Evolutionary conservation across 2,888 invertebrate genomes (phyloP), one percentile per base, ranked within the genome.

Genomic region (Rhyacophila evoluta): DNA sequence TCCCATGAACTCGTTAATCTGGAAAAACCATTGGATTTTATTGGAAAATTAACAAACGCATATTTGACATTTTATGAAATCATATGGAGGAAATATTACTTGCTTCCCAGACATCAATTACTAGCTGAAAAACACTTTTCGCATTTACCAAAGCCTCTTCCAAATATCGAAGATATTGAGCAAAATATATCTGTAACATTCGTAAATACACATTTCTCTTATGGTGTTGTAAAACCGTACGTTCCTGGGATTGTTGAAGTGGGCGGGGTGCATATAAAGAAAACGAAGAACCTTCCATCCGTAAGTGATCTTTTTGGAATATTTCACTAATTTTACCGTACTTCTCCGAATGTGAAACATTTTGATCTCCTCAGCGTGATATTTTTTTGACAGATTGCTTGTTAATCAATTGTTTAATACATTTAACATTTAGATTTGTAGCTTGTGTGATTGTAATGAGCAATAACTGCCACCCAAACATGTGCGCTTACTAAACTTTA

Each of bases 221-320:
- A 89, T 77, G 88, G 88, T 71, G 81, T 85, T 4, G 86, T 90
- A 0, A 84, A 86, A 4, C 91, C 92, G 0, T 86, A 89, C 27
- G 86, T 90, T 1, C 92, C 92, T 0, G 91, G 90, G 83, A 86
- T 91, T 79, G 85, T 92, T 1, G 91, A 92, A 83, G 87, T 91
- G 3, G 91, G 90, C 6, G 92, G 92, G 33, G 84, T 91, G 76
- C 92, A 92, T 81, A 86, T 91, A 55, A 85, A 86, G 75, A 84
- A 85, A 10, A 85, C 86, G 19, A 86, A 86, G 75, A 76, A 83
- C 11, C 74, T 87, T 73, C 86, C 87, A 6, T 33, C 29, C 6
- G 29, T 33, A 33, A 33, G 29, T 33, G 6, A n/a, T n/a, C n/a
- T n/a, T n/a, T n/a, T n/a, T n/a, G n/a, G n/a, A n/a, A n/a, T n/a